Conservation (phyloP, 2,797 vertebrate genomes). For the Chaenodraco wilsoni region DNA sequence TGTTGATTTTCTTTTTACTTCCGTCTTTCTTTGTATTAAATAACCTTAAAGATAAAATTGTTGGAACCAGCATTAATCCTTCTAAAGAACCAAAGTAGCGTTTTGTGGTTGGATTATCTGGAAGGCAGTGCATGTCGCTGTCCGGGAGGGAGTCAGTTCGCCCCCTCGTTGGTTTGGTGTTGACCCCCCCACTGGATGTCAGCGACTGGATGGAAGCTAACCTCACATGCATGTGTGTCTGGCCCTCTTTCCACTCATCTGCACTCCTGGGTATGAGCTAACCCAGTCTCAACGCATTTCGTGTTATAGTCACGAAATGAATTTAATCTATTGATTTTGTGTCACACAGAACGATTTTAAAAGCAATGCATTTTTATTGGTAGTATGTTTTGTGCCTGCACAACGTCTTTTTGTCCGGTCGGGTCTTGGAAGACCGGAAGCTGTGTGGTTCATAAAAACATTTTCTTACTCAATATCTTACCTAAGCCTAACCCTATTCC, state of each 20-base stretch:
- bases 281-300: no score
- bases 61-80: conserved; percentile 78
- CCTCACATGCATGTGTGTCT: conserved; percentile 87
- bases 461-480: no score
- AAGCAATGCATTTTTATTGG: no score
- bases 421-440: no score
- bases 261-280: conserved; percentile 84
- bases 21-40: conserved; percentile 59
- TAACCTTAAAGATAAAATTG: conserved; percentile 53
- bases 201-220: conserved; percentile 84
- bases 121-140: conserved; percentile 86
- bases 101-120: conserved; percentile 83
- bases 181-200: conserved; percentile 78
- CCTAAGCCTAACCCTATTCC: no score
- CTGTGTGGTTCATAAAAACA: no score
- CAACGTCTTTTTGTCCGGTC: no score
- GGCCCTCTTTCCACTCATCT: conserved; percentile 81
- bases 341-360: no score
- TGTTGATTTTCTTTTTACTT: conserved; percentile 26
- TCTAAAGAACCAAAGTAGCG: conserved; percentile 75
- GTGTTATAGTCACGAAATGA: no score
- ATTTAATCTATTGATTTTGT: no score
- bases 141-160: conserved; percentile 78
- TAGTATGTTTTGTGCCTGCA: no score
- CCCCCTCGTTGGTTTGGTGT: conserved; percentile 80